A percentile compares a stretch with the other conserved stretches of the same genome.
phyloP scores from a whole-genome alignment of 2,888 invertebrate species.

The Candidula unifasciata region DNA sequence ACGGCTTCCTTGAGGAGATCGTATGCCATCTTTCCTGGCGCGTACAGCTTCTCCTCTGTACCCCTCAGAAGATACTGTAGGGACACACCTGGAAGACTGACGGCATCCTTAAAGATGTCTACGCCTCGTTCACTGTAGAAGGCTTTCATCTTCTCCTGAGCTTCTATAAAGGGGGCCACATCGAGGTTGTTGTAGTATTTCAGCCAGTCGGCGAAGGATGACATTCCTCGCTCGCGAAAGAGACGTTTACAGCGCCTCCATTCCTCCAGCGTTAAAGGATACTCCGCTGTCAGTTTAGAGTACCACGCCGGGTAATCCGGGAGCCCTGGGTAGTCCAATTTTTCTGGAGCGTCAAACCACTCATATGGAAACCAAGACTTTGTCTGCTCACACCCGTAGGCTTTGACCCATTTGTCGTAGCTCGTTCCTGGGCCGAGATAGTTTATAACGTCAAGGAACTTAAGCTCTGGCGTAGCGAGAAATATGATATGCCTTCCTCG shows the following conservation, averaged over 20 bases:
- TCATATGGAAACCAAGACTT: slow-evolving; percentile 9
- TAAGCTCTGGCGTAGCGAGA: background rate
- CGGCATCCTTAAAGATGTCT: background rate
- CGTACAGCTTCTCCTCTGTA: too few relatives aligned
- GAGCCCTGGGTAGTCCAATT: background rate
- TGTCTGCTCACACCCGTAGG: background rate
- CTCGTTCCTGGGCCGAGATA: background rate
- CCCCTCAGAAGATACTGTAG: too few relatives aligned
- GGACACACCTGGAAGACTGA: too few relatives aligned
- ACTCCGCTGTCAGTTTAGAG: background rate
- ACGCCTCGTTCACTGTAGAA: background rate
- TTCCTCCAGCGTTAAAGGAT: background rate
- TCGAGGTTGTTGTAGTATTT: background rate
- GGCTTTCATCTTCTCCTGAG: background rate
- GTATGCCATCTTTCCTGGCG: too few relatives aligned
- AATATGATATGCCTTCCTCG: background rate
- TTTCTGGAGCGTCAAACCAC: background rate
- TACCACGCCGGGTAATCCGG: background rate
- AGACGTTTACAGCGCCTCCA: background rate
- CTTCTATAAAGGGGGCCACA: background rate
- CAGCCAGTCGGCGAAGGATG: background rate
- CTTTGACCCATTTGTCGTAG: background rate
- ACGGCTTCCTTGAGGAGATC: too few relatives aligned
- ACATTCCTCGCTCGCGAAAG: background rate
- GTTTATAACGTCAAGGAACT: background rate